A percentile compares a stretch with the other conserved stretches of the same genome.
phyloP scores from a whole-genome alignment of 1,140 invertebrate species.

The Listronotus bonariensis region DNA sequence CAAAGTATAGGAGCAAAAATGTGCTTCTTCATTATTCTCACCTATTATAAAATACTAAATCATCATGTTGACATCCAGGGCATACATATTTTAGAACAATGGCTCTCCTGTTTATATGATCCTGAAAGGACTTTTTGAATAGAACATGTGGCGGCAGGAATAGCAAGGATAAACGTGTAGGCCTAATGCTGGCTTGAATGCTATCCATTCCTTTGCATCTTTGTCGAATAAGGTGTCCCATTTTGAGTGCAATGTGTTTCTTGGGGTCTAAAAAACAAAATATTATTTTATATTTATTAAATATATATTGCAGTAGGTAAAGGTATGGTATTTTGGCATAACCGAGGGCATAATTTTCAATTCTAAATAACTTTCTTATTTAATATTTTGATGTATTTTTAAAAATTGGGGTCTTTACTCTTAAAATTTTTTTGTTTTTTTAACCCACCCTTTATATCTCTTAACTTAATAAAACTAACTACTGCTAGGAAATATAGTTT shows the following conservation, averaged over 20 bases:
- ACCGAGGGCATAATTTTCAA: too few relatives aligned
- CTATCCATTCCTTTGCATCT: slow-evolving; percentile 45
- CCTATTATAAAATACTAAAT: slow-evolving; percentile 47
- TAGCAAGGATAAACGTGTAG: slow-evolving; percentile 50
- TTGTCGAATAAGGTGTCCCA: slow-evolving; percentile 48
- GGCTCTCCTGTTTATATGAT: slow-evolving; percentile 47
- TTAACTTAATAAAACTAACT: too few relatives aligned
- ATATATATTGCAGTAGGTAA: too few relatives aligned
- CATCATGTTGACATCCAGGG: slow-evolving; percentile 35
- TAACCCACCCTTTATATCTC: too few relatives aligned
- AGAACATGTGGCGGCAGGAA: slow-evolving; percentile 49
- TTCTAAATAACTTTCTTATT: too few relatives aligned
- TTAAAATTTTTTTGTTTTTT: too few relatives aligned
- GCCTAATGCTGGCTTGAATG: slow-evolving; percentile 46
- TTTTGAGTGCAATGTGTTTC: slow-evolving; percentile 32
- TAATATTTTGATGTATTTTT: too few relatives aligned
- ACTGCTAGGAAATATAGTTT: too few relatives aligned
- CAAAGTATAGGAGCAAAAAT: too few relatives aligned
- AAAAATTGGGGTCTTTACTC: too few relatives aligned
- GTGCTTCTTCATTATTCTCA: background rate
- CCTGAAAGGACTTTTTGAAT: slow-evolving; percentile 45
- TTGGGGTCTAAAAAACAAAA: slow-evolving; percentile 6
- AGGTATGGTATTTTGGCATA: too few relatives aligned
- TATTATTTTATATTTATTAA: too few relatives aligned
- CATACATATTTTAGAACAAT: slow-evolving; percentile 46